phyloP scores from a whole-genome alignment of 2,797 vertebrate species.

The Adelosebastes latens region DNA sequence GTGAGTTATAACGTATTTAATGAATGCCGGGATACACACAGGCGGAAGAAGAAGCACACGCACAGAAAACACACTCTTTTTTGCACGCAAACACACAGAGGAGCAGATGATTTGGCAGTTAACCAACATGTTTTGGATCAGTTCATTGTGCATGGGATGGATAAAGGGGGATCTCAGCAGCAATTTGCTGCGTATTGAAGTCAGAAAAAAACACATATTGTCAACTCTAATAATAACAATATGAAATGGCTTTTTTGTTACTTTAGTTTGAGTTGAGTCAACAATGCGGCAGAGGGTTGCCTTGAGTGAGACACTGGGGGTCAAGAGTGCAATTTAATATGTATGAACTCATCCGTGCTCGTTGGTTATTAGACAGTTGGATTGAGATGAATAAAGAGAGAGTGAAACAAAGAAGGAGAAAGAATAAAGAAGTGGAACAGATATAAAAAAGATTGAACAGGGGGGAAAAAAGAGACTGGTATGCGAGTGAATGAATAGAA shows the following conservation, averaged over 20 bases:
- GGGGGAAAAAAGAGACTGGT: neutral
- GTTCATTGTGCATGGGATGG: conserved; percentile 7
- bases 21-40: conserved; percentile 1
- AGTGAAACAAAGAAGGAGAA: neutral
- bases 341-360: conserved; percentile 12
- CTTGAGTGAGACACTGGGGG: conserved; percentile 11
- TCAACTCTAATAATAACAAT: neutral
- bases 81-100: neutral
- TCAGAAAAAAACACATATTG: neutral
- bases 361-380: conserved; percentile 18
- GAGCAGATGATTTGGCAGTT: conserved; percentile 21
- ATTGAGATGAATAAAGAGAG: conserved; percentile 15
- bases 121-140: conserved; percentile 34
- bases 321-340: conserved; percentile 15
- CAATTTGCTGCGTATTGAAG: conserved; percentile 21
- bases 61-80: neutral
- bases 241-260: conserved; percentile 12
- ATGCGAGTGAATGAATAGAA: neutral
- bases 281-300: neutral
- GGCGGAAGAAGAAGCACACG: neutral
- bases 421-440: neutral
- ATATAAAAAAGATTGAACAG: neutral
- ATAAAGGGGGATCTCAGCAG: conserved; percentile 19
- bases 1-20: conserved; percentile 24
- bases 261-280: conserved; percentile 14